A percentile compares a stretch with the other conserved stretches of the same genome.
Conservation (phyloP, 2,888 invertebrate species). For the Sipunculus nudus region DNA sequence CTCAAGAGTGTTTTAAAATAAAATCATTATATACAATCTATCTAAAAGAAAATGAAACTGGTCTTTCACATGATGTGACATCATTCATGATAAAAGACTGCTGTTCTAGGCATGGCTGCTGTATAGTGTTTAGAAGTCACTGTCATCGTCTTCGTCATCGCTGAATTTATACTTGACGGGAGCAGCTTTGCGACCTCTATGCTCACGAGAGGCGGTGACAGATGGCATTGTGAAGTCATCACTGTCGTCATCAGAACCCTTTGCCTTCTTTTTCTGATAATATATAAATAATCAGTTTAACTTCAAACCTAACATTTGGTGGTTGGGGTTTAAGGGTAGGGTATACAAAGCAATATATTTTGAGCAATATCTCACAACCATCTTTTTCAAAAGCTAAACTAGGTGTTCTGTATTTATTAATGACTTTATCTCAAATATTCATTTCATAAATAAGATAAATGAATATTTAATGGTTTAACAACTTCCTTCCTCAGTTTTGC, state of each 20-base stretch:
- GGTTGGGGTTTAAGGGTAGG: no score
- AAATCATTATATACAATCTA: no score
- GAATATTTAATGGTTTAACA: no score
- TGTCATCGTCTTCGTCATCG: slow-evolving; percentile 51
- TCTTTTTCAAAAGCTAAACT: no score
- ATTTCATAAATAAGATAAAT: no score
- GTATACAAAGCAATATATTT: no score
- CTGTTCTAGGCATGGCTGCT: background rate
- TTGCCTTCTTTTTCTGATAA: slow-evolving; percentile 10
- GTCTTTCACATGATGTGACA: background rate
- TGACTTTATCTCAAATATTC: background rate
- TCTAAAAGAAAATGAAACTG: no score
- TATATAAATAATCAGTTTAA: background rate
- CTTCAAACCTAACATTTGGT: no score
- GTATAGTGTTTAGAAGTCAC: background rate
- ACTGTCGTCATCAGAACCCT: background rate
- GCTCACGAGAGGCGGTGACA: slow-evolving; percentile 51
- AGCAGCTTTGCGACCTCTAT: slow-evolving; percentile 69
- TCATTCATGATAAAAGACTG: background rate
- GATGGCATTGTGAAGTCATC: slow-evolving; percentile 5
- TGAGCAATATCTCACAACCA: no score
- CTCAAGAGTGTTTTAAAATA: no score
- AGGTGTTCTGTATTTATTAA: background rate
- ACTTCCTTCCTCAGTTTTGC: no score
- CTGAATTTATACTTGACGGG: slow-evolving; percentile 69